These are phyloP conservation scores for Sardina pilchardus DNA, from an alignment of 2,113 vertebrate genomes.

Conservation along the genomic window DNA sequence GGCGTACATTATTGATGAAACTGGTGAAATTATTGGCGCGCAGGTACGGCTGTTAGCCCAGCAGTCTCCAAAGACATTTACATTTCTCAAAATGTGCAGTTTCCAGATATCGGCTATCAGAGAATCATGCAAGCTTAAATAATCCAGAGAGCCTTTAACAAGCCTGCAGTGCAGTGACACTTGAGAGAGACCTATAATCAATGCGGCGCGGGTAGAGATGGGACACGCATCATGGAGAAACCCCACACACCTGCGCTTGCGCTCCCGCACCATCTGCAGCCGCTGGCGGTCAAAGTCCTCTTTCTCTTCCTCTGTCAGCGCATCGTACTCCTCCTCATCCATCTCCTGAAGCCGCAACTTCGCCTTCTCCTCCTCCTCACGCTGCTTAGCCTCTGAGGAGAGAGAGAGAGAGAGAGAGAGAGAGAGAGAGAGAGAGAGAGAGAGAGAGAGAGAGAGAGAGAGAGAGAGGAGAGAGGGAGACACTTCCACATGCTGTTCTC, in stretches of 20 bases:
- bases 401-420: slow-evolving; percentile 5
- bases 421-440: not conserved
- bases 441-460: slow-evolving; percentile 13
- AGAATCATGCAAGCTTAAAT: not conserved
- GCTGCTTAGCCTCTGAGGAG: slow-evolving; percentile 61
- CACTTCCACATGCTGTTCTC: not conserved
- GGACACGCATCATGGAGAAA: not conserved
- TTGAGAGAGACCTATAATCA: not conserved
- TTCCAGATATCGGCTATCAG: not conserved
- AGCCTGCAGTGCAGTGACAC: not conserved
- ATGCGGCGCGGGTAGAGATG: not conserved
- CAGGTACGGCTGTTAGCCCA: not conserved
- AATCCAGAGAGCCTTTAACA: not conserved
- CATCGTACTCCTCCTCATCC: slow-evolving; percentile 79
- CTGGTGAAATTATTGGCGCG: not conserved
- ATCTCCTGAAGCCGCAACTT: slow-evolving; percentile 65
- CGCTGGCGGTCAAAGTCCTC: slow-evolving; percentile 52
- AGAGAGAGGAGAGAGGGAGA: not conserved
- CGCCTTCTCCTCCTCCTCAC: slow-evolving; percentile 57
- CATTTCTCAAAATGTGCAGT: not conserved
- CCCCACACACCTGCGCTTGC: slow-evolving; percentile 71
- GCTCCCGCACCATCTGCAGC: slow-evolving; percentile 53
- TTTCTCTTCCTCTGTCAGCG: slow-evolving; percentile 74
- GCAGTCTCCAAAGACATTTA: not conserved
- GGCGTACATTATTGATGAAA: not conserved